These are phyloP conservation scores for Eupeodes luniger DNA, from an alignment of 2,888 invertebrate species.

Conservation along the genomic window DNA sequence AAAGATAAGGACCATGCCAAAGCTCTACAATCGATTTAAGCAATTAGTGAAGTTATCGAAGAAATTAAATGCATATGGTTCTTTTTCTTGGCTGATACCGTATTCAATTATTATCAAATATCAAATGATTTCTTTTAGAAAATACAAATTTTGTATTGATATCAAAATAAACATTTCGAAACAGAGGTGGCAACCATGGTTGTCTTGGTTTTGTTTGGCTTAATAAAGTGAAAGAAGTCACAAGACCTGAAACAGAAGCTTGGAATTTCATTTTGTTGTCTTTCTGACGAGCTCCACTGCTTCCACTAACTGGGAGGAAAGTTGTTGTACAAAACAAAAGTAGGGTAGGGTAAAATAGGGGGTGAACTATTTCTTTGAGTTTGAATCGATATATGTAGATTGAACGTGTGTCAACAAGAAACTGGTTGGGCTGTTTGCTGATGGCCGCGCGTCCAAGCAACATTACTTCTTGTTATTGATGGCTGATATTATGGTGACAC, in stretches of 20 bases:
- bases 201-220: not conserved
- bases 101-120: too few species aligned
- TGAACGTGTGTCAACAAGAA: constrained; percentile 45
- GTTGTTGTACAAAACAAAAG: not conserved
- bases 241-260: constrained; percentile 70
- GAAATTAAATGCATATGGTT: too few species aligned
- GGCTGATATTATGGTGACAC: constrained; percentile 24
- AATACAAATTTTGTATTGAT: too few species aligned
- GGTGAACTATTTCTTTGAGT: constrained; percentile 54
- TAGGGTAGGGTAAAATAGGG: constrained; percentile 25
- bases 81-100: too few species aligned
- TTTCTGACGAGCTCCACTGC: not conserved
- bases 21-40: too few species aligned
- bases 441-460: not conserved
- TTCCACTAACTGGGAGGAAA: not conserved
- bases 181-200: not conserved
- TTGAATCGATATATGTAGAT: constrained; percentile 8
- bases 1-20: too few species aligned
- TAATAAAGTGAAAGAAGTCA: constrained; percentile 68
- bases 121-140: too few species aligned
- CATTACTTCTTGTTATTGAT: not conserved
- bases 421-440: constrained; percentile 43
- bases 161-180: not conserved
- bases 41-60: too few species aligned
- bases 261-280: constrained; percentile 56